Evolutionary conservation across 2,797 vertebrate genomes (phyloP), one percentile per base, ranked within the genome.

Genomic region (Echeneis naucrates): DNA sequence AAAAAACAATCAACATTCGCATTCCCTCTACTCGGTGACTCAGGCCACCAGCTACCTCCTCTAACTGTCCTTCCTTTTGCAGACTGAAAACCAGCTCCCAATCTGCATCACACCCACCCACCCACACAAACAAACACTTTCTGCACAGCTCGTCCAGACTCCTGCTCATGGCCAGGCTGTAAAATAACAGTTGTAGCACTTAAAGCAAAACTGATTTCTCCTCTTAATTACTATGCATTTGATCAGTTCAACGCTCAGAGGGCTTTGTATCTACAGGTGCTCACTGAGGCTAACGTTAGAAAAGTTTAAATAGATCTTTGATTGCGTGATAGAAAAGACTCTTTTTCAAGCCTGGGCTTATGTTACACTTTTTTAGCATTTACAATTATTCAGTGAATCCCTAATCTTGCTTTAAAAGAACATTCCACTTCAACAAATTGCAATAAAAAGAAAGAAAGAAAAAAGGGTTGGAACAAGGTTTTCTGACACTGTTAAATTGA

Each of bases 11-110:
- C n/a, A 47, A 74, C 64, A 65, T 81, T 17, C 54, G 11, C 4
- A 1, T 65, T 82, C 72, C 24, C 57, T 62, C 50, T 63, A 19
- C 37, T 6, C 53, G 12, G 26, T 17, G 56, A 65, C 81, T 77
- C 42, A 27, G 75, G 16, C 59, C 71, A 63, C 48, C 50, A 21
- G n/a, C 70, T 27, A 26, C 48, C 16, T 72, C 56, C 53, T 72
- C 42, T 6, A 47, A 35, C 35, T 10, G 21, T 45, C 58, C 40
- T 62, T 60, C 44, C 40, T 3, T 50, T 3, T 3, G 5, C 42
- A 56, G 37, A 71, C 56, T 17, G 21, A 35, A 63, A 57, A 71
- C 19, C 68, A 38, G 54, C n/a, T 77, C 51, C 11, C 4, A 13
- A 37, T 63, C 64, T n/a, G 45, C 75, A 52, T 66, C 51, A 30